These are phyloP conservation scores for Drosophila nannoptera DNA, from an alignment of 1,140 invertebrate genomes.

Conservation along the genomic window DNA sequence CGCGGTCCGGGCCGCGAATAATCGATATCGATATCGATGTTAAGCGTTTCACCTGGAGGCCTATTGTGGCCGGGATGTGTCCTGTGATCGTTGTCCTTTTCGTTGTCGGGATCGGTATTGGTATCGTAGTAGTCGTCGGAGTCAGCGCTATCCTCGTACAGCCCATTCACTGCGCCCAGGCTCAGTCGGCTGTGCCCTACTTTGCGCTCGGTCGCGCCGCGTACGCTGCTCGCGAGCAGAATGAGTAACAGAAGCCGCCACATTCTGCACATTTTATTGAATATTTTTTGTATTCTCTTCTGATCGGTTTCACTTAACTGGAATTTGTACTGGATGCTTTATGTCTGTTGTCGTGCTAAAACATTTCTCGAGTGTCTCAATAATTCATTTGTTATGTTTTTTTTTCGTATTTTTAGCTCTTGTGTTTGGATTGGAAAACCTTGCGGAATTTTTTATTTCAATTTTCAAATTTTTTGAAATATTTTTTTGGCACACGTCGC, in stretches of 20 bases:
- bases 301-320: no score
- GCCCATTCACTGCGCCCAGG: constrained; percentile 7
- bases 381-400: constrained; percentile 3
- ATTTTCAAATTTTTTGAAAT: neutral
- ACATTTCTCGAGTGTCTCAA: constrained; percentile 11
- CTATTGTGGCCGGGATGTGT: constrained; percentile 2
- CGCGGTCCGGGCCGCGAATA: constrained; percentile 2
- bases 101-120: constrained; percentile 11
- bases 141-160: constrained; percentile 10
- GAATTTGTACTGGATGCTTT: neutral
- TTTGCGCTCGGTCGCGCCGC: neutral
- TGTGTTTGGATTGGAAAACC: constrained; percentile 2
- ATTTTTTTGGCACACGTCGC: constrained; percentile 54
- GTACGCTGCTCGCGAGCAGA: constrained; percentile 1
- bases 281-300: neutral
- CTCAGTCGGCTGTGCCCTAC: constrained; percentile 6
- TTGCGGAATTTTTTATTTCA: constrained; percentile 14
- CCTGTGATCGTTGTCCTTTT: constrained; percentile 25
- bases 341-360: neutral
- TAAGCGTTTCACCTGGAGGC: constrained; percentile 1
- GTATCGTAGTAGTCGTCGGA: constrained; percentile 19
- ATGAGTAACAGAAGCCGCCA: constrained; percentile 1
- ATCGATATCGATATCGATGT: constrained; percentile 22
- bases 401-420: constrained; percentile 8
- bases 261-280: constrained; percentile 1